Base-by-base conservation (phyloP, 2,797 vertebrate species). In the Acestrorhynchus altus region DNA sequence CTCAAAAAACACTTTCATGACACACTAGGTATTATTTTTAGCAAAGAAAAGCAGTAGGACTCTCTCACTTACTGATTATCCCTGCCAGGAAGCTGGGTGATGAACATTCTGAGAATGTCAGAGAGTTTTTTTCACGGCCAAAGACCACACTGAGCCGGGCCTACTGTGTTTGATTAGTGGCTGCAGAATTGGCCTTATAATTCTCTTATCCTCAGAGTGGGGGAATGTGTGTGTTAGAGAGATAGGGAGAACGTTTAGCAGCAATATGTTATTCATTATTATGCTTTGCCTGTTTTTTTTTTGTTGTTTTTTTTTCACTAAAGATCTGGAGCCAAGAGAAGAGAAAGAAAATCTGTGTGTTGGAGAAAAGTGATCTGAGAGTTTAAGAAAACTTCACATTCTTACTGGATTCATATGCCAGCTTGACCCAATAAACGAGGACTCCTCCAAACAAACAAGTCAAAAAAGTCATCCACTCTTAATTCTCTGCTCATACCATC, bases 1-100 rank as follows among this genome's bases (percentile, higher is more conserved):
- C 59, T 28, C 52, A 72, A 72, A 59, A 51, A n/a, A 52, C 66
- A 71, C 18, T 49, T 39, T 42, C 49, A 9, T 44, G 47, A 7
- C 26, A 69, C n/a, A n/a, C 35, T 68, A 10, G 44, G 57, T 42
- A 59, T 68, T n/a, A 26, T 8, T 35, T 42, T 49, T 70, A 63
- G 49, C 24, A 2, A 28, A 31, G 49, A 47, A 39, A 46, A 47
- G 44, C 63, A 28, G 26, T 35, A 16, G 54, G 28, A 44, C 47
- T 69, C 63, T 79, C 78, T 64, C 78, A 79, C 78, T 76, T 64
- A 73, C 15, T 72, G 49, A 72, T 22, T 72, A 49, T 59, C 57
- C 4, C 57, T 76, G 64, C 65, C 65, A 81, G 69, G 69, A 84
- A 76, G 74, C 26, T 51, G 44, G 51, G 57, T 82, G 75, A 81